Percentiles rank a stretch among this genome's conserved stretches.
Conservation (phyloP, 2,797 vertebrate species). For the Siniperca scherzeri region DNA sequence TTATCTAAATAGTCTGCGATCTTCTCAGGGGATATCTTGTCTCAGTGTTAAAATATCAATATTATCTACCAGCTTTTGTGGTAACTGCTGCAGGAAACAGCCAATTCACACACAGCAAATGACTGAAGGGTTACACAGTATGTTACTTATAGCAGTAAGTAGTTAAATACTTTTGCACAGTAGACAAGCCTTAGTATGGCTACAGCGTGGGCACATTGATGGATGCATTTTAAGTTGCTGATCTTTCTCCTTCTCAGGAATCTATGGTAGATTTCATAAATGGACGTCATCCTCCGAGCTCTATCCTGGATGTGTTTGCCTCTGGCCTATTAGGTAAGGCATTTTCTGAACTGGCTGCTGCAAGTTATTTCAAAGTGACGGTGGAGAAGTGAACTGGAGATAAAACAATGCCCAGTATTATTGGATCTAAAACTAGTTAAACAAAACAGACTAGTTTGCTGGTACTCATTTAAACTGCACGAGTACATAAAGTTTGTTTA, state of each 20-base stretch:
- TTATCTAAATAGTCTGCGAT: no score
- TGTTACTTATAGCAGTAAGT: neutral
- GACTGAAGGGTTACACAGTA: neutral
- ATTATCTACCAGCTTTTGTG: neutral
- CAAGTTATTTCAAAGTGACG: neutral
- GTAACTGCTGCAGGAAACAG: neutral
- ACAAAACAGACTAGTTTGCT: neutral
- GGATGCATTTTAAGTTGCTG: neutral
- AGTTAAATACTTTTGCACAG: neutral
- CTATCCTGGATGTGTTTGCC: slow-evolving; percentile 49
- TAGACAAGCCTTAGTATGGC: neutral
- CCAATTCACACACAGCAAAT: neutral
- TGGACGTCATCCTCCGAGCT: neutral
- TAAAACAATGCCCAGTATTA: neutral
- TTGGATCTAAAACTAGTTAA: neutral
- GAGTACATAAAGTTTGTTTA: no score
- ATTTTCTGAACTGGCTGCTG: neutral
- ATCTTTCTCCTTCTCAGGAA: slow-evolving; percentile 61
- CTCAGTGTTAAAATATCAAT: no score
- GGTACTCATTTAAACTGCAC: neutral
- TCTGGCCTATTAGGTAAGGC: slow-evolving; percentile 68
- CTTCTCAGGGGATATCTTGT: no score
- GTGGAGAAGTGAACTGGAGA: neutral
- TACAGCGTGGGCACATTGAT: neutral
- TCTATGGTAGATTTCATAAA: slow-evolving; percentile 67